phyloP scores from a whole-genome alignment of 2,888 invertebrate species.

The Toxonevra muliebris region DNA sequence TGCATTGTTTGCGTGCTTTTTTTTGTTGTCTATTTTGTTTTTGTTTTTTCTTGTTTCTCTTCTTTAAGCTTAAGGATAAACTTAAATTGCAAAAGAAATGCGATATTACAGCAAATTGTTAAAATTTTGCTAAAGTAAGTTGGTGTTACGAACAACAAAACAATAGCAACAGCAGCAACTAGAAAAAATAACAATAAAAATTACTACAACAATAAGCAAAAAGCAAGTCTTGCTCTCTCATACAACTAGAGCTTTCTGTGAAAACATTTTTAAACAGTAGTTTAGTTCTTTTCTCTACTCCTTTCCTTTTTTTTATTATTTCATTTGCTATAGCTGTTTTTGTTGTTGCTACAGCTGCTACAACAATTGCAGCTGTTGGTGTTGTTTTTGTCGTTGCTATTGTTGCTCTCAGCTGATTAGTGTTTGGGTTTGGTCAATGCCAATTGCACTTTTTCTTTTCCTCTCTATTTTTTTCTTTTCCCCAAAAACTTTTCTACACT shows the following conservation, averaged over 20 bases:
- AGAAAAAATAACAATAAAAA: too few species aligned
- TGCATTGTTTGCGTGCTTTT: background rate
- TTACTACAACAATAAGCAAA: too few species aligned
- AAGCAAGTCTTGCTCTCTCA: too few species aligned
- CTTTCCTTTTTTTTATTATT: background rate
- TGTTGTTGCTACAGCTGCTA: background rate
- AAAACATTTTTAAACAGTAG: slow-evolving; percentile 6
- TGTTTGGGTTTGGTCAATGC: slow-evolving; percentile 23
- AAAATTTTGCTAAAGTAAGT: background rate
- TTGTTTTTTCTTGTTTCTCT: background rate
- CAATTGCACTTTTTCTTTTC: background rate
- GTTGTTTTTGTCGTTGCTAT: background rate
- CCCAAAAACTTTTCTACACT: background rate
- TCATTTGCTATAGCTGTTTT: background rate
- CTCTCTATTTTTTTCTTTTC: background rate
- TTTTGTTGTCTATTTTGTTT: background rate
- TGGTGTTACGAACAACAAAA: background rate
- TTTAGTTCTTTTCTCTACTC: background rate
- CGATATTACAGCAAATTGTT: slow-evolving; percentile 1
- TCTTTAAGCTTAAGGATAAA: slow-evolving; percentile 12
- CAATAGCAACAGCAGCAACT: background rate
- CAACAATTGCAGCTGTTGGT: too few species aligned
- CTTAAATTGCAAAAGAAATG: slow-evolving; percentile 20
- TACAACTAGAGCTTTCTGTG: background rate
- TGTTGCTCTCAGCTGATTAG: slow-evolving; percentile 24